Percentiles rank a stretch among this genome's conserved stretches.
phyloP scores from a whole-genome alignment of 2,888 invertebrate genomes.

The Limnephilus rhombicus region DNA sequence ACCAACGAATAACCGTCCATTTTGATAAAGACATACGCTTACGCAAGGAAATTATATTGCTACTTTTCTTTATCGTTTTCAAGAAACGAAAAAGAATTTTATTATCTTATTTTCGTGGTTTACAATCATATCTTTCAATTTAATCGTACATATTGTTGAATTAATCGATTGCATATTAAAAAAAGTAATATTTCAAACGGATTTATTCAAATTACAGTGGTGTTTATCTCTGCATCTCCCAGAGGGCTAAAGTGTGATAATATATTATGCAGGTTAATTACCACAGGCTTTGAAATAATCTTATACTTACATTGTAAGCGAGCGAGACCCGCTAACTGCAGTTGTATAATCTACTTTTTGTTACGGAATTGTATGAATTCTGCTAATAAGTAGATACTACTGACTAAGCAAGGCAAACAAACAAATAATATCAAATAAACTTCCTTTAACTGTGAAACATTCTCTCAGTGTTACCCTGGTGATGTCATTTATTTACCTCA shows the following conservation, averaged over 20 bases:
- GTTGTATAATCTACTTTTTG: not conserved
- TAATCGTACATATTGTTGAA: not conserved
- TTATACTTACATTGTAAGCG: not conserved
- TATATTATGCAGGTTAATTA: not conserved
- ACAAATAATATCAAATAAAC: not conserved
- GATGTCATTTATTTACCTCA: too few relatives aligned
- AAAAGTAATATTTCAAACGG: not conserved
- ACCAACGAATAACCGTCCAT: too few relatives aligned
- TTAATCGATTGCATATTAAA: not conserved
- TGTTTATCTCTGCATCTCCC: not conserved
- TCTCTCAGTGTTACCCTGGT: too few relatives aligned
- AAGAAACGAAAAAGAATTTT: not conserved
- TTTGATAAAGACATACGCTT: too few relatives aligned
- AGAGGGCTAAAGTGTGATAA: not conserved
- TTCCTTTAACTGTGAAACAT: too few relatives aligned
- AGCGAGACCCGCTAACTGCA: not conserved
- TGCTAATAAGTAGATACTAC: not conserved
- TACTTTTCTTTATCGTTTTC: too few relatives aligned
- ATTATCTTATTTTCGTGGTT: not conserved
- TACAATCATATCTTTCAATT: not conserved
- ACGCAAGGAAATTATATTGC: too few relatives aligned
- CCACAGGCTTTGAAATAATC: not conserved
- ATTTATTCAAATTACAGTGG: not conserved
- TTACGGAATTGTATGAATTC: not conserved
- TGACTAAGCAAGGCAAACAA: not conserved